Conservation (phyloP, 2,797 vertebrate genomes). For the Distichodus sexfasciatus region DNA sequence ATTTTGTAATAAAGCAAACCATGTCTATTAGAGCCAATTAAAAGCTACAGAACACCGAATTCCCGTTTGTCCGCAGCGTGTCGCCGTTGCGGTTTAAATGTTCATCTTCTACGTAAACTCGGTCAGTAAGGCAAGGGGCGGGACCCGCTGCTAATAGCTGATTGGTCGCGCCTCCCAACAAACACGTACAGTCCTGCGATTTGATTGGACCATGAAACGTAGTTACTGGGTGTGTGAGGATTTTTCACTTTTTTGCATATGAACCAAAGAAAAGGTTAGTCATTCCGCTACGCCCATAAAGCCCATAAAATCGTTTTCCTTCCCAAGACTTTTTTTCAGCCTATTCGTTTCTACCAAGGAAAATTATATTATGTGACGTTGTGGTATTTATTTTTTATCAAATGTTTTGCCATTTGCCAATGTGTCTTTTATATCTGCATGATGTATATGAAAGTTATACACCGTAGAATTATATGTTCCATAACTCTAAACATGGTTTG, state of each 20-base stretch:
- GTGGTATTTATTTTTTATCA: too few relatives aligned
- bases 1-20: neutral
- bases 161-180: constrained; percentile 47
- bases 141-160: constrained; percentile 8
- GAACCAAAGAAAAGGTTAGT: neutral
- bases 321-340: too few relatives aligned
- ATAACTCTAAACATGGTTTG: too few relatives aligned
- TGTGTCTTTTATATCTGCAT: too few relatives aligned
- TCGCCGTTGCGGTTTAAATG: constrained; percentile 31
- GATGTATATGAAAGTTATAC: too few relatives aligned
- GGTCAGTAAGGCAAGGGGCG: constrained; percentile 28
- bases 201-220: constrained; percentile 14
- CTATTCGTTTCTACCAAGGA: too few relatives aligned
- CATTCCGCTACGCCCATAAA: too few relatives aligned
- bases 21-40: neutral
- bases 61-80: constrained; percentile 7
- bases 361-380: too few relatives aligned
- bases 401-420: too few relatives aligned
- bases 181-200: neutral
- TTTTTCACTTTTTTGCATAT: neutral
- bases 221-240: neutral
- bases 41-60: neutral
- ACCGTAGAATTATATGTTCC: too few relatives aligned
- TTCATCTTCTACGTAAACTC: neutral
- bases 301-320: too few relatives aligned